These are phyloP conservation scores for Papilio gigon DNA, from an alignment of 2,888 invertebrate genomes.

Conservation along the genomic window DNA sequence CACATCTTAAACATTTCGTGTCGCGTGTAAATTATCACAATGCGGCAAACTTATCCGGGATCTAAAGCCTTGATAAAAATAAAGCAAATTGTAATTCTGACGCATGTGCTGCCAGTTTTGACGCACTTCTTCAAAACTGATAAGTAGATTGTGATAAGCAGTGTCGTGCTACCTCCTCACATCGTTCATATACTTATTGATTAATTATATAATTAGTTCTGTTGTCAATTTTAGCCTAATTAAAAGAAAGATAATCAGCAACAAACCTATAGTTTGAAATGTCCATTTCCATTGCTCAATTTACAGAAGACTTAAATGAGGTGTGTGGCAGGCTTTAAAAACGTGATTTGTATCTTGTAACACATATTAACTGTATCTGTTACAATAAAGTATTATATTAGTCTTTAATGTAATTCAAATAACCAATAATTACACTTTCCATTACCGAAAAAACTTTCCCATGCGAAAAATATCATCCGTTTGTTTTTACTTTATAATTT, in stretches of 20 bases:
- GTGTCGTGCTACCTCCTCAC: conserved; percentile 23
- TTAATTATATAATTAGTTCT: conserved; percentile 23
- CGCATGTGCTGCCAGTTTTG: conserved; percentile 59
- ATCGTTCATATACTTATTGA: conserved; percentile 28
- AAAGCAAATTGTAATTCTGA: conserved; percentile 55
- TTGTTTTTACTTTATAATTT: too few species aligned
- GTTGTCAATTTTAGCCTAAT: background rate
- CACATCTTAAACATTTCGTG: conserved; percentile 18
- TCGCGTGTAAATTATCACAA: conserved; percentile 33
- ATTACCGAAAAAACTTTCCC: too few species aligned
- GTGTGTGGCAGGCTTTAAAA: too few species aligned
- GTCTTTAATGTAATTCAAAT: too few species aligned
- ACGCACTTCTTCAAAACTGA: conserved; percentile 62
- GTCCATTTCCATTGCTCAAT: too few species aligned
- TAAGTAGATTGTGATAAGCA: conserved; percentile 56
- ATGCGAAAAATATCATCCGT: too few species aligned
- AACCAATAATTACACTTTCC: too few species aligned
- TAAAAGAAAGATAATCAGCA: background rate
- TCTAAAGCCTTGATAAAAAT: conserved; percentile 52
- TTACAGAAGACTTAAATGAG: too few species aligned
- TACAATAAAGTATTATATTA: too few species aligned
- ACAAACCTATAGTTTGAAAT: too few species aligned
- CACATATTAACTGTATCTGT: too few species aligned
- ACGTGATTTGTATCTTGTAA: too few species aligned
- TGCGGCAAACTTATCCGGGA: conserved; percentile 44